Percentiles rank a stretch among this genome's conserved stretches.
Conservation (phyloP, 2,888 invertebrate genomes). For the Branchipolynoe longqiensis region DNA sequence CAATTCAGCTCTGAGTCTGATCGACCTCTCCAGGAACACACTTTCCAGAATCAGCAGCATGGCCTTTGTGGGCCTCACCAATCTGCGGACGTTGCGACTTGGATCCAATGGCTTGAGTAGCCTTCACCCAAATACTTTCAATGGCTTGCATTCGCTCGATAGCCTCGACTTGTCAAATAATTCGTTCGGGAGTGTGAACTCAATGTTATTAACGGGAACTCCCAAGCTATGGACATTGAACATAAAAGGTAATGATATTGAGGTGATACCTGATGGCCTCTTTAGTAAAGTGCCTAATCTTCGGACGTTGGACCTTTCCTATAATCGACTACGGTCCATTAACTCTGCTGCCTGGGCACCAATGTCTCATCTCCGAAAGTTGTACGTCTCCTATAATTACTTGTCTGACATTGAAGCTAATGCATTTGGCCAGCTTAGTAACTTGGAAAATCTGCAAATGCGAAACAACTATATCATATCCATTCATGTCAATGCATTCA, state of each 20-base stretch:
- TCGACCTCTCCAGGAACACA: conserved; percentile 1
- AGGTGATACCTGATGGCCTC: conserved; percentile 12
- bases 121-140: conserved; percentile 3
- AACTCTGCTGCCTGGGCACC: conserved; percentile 40
- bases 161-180: conserved; percentile 32
- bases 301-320: conserved; percentile 10
- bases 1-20: neutral
- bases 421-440: neutral
- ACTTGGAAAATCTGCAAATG: conserved; percentile 35
- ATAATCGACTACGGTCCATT: neutral
- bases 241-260: conserved; percentile 20
- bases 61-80: neutral
- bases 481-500: conserved; percentile 4
- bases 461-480: neutral
- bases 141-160: neutral
- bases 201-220: neutral
- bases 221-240: conserved; percentile 38
- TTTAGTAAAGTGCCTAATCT: conserved; percentile 12
- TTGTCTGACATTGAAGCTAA: neutral
- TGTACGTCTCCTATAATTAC: conserved; percentile 14
- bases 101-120: neutral
- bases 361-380: conserved; percentile 19
- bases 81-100: neutral
- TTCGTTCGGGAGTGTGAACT: conserved; percentile 8
- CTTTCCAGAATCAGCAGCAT: neutral